These are phyloP conservation scores for Loxodonta africana DNA, from an alignment of 2,113 vertebrate species.

Conservation along the genomic window DNA sequence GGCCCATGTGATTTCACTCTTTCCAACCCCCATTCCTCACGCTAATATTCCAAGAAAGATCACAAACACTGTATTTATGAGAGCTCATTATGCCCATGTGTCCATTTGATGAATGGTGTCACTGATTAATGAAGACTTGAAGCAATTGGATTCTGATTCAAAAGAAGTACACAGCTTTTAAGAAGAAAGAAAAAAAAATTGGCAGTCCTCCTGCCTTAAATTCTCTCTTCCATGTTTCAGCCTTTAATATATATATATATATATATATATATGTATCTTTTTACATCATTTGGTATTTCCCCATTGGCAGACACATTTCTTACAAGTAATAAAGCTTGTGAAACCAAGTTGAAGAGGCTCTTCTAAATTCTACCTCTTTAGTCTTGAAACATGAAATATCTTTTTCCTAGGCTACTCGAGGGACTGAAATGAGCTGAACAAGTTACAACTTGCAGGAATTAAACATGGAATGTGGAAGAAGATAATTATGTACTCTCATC, in stretches of 20 bases:
- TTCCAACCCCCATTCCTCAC: slow-evolving; percentile 47
- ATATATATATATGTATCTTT: not conserved
- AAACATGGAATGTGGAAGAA: slow-evolving; percentile 85
- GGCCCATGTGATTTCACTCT: slow-evolving; percentile 31
- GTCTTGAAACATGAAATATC: slow-evolving; percentile 85
- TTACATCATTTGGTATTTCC: slow-evolving; percentile 65
- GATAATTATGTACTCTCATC: slow-evolving; percentile 86
- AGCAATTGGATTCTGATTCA: slow-evolving; percentile 84
- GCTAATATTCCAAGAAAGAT: slow-evolving; percentile 77
- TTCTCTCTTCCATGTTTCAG: slow-evolving; percentile 58
- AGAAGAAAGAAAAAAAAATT: slow-evolving; percentile 74
- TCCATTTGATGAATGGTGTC: slow-evolving; percentile 86
- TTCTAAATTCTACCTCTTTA: slow-evolving; percentile 77
- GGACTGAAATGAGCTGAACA: slow-evolving; percentile 84
- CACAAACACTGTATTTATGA: slow-evolving; percentile 81
- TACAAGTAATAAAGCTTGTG: slow-evolving; percentile 77
- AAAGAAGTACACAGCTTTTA: slow-evolving; percentile 84
- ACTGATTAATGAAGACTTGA: slow-evolving; percentile 88
- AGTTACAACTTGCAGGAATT: slow-evolving; percentile 88
- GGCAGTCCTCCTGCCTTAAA: slow-evolving; percentile 67
- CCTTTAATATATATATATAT: slow-evolving; percentile 25
- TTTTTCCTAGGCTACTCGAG: slow-evolving; percentile 81
- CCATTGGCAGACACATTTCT: slow-evolving; percentile 63
- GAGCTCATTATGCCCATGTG: slow-evolving; percentile 70
- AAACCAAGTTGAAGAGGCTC: slow-evolving; percentile 75